Base-by-base conservation (phyloP, 2,888 invertebrate genomes). In the Andrena haemorrhoa region DNA sequence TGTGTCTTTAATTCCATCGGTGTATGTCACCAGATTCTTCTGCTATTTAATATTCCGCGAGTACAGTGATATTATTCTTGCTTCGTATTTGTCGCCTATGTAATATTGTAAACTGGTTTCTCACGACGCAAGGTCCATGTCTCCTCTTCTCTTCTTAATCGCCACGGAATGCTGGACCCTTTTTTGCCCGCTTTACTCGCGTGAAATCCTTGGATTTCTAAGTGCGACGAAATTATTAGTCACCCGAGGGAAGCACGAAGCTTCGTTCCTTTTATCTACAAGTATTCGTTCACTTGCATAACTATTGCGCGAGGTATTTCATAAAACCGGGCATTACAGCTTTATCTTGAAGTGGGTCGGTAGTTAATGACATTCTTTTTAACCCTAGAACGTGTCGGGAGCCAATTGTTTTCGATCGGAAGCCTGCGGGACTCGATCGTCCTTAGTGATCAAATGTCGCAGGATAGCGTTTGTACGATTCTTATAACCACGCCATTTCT, bases 361-460 rank as follows among this genome's bases (percentile, higher is more conserved):
- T 58, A 41, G 12, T 41, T 56, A 51, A 16, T 35, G 4, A 58
- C 5, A 41, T 29, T 53, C 20, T 71, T 72, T 53, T 61, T 61
- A 23, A 4, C 56, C 0, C 1, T 12, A 8, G 56, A 8, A 56
- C 23, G 35, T 10, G 10, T 61, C 6, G 23, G 16, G 41, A 63
- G 12, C 6, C 5, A 10, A 20, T 58, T 56, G 23, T 8, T 29
- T 10, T 7, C 23, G 26, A 23, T 56, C 5, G 12, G n/a, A 35
- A 2, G n/a, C 16, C 16, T 2, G 8, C 31, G 35, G 5, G n/a
- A 70, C 29, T 41, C 29, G 23, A 20, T 33, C 7, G 16, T 8
- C 16, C 29, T 20, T n/a, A 2, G 2, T n/a, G 20, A 23, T 33
- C 4, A 12, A 23, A 10, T 26, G 56, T 26, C 56, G 23, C 56